Percentiles rank a stretch among this genome's conserved stretches.
Conservation (phyloP, 2,888 invertebrate species). For the Eurytoma californica region DNA sequence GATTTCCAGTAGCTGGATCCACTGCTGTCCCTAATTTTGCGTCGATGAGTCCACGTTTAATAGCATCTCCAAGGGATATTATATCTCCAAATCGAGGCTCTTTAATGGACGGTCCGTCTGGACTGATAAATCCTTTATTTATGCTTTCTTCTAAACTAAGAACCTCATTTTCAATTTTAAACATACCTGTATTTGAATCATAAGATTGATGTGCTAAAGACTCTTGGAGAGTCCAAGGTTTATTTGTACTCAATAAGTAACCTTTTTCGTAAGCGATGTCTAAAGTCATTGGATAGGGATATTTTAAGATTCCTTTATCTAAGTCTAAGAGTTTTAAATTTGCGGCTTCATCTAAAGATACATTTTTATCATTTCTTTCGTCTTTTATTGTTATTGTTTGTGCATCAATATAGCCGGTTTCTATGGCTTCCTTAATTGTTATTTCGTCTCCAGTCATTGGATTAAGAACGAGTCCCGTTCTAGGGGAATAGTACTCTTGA, state of each 20-base stretch:
- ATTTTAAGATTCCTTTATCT: conserved; percentile 82
- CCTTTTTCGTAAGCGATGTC: conserved; percentile 89
- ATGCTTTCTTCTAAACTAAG: conserved; percentile 87
- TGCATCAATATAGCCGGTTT: conserved; percentile 83
- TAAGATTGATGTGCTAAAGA: conserved; percentile 88
- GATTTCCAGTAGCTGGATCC: conserved; percentile 85
- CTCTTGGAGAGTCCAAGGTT: conserved; percentile 89
- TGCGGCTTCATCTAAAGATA: conserved; percentile 84
- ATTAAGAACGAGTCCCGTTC: conserved; percentile 85
- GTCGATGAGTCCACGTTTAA: conserved; percentile 85
- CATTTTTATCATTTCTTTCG: conserved; percentile 80
- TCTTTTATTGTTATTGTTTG: conserved; percentile 85
- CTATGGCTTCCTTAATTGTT: conserved; percentile 85
- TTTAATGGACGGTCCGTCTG: conserved; percentile 85
- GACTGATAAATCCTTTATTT: conserved; percentile 84
- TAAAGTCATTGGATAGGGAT: conserved; percentile 81
- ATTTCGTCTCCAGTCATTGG: conserved; percentile 85
- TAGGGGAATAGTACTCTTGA: conserved; percentile 85
- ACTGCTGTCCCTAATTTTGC: conserved; percentile 86
- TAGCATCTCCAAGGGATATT: conserved; percentile 87
- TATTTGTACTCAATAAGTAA: conserved; percentile 85
- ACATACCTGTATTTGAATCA: conserved; percentile 84
- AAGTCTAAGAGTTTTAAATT: conserved; percentile 83
- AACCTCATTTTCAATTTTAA: conserved; percentile 82
- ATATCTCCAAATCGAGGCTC: conserved; percentile 89